phyloP scores from a whole-genome alignment of 1,140 invertebrate genomes.

The Armadillidium nasatum region DNA sequence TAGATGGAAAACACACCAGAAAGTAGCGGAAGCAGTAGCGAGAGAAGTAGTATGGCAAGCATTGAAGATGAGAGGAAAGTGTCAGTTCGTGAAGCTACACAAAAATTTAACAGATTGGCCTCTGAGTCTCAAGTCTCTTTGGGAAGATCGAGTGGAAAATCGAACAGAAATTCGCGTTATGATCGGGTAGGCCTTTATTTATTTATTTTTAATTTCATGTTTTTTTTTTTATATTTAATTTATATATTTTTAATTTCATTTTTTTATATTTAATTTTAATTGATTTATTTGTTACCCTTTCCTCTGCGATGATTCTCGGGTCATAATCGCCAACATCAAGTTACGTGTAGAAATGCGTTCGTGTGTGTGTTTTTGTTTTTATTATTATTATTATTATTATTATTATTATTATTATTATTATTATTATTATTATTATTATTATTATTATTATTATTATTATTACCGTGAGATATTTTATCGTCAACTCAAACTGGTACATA shows the following conservation, averaged over 20 bases:
- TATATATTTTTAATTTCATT: constrained; percentile 31
- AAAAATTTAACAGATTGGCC: constrained; percentile 86
- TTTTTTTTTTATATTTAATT: no score
- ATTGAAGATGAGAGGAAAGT: constrained; percentile 54
- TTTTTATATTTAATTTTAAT: no score
- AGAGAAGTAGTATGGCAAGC: constrained; percentile 25
- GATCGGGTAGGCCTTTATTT: constrained; percentile 33
- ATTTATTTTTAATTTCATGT: constrained; percentile 31
- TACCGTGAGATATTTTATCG: no score
- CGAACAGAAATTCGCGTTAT: constrained; percentile 39
- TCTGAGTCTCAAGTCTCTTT: constrained; percentile 55
- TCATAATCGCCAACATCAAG: no score
- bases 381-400: no score
- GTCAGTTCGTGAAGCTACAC: constrained; percentile 83
- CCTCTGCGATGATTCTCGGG: background rate
- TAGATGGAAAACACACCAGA: background rate
- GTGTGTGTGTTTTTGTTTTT: no score
- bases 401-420: no score
- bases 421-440: no score
- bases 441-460: no score
- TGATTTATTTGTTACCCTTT: background rate
- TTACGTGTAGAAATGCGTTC: no score
- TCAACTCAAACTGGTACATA: no score
- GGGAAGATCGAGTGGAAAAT: constrained; percentile 33
- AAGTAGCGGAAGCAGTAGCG: constrained; percentile 25